Evolutionary conservation across 2,113 vertebrate genomes (phyloP).

Genomic region (Aramus guarauna): DNA sequence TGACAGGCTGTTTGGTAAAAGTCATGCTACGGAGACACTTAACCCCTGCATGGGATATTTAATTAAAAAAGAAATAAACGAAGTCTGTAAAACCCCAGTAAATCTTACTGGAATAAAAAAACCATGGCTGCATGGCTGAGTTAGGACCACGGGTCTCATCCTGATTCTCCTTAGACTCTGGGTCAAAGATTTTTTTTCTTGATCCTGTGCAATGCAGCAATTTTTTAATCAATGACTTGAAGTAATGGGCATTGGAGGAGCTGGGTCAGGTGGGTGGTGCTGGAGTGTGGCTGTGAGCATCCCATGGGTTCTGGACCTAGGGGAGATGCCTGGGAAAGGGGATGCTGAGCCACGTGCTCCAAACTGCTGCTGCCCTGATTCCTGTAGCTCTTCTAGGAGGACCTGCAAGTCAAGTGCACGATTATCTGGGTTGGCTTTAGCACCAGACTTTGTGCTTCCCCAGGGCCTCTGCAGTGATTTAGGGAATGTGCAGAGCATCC

Average conservation of each 20-base stretch:
- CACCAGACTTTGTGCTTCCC: too few species aligned
- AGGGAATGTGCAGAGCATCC: not conserved
- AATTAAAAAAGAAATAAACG: fast-evolving
- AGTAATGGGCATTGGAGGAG: fast-evolving
- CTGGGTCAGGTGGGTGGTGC: not conserved
- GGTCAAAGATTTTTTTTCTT: not conserved
- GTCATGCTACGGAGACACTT: fast-evolving
- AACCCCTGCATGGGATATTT: not conserved
- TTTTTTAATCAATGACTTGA: not conserved
- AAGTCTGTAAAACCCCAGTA: not conserved
- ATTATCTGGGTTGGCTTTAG: not conserved
- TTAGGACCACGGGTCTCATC: not conserved
- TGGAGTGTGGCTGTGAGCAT: not conserved
- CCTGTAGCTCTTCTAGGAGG: not conserved
- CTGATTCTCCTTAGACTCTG: not conserved
- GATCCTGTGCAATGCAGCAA: not conserved
- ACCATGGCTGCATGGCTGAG: fast-evolving
- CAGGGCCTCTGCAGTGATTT: not conserved
- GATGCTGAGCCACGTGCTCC: not conserved
- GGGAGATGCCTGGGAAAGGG: not conserved
- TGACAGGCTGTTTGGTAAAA: not conserved
- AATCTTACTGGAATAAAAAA: not conserved
- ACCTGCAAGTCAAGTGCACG: not conserved
- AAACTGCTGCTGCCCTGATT: not conserved
- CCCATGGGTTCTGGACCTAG: not conserved